A percentile compares a stretch with the other conserved stretches of the same genome.
These are phyloP conservation scores for Trissoscelio sp. DNA, from an alignment of 2,888 invertebrate genomes.

Conservation along the genomic window DNA sequence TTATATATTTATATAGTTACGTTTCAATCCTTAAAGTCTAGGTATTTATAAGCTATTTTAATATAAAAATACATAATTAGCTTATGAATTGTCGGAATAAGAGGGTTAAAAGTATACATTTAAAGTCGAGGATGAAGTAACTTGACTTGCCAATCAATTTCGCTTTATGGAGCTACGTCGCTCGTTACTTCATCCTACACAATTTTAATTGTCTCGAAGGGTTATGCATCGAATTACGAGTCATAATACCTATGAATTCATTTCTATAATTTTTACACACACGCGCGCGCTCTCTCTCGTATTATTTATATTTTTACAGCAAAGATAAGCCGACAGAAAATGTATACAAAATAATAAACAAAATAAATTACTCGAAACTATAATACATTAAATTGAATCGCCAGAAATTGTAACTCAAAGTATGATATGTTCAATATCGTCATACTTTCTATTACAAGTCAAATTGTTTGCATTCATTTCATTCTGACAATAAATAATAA, in stretches of 20 bases:
- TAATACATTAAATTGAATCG: no score
- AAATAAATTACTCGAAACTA: background rate
- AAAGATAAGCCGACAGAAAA: constrained; percentile 41
- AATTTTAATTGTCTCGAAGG: constrained; percentile 68
- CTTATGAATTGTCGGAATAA: constrained; percentile 82
- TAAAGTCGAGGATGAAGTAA: constrained; percentile 77
- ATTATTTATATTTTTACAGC: constrained; percentile 55
- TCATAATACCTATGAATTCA: constrained; percentile 68
- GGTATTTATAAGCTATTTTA: constrained; percentile 82
- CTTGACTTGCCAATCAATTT: constrained; percentile 17
- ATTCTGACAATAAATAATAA: background rate
- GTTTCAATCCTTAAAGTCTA: constrained; percentile 72
- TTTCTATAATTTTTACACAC: constrained; percentile 61
- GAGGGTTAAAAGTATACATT: constrained; percentile 82
- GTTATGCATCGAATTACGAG: constrained; percentile 72
- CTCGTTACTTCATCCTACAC: constrained; percentile 63
- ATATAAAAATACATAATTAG: constrained; percentile 84
- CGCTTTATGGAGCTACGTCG: background rate
- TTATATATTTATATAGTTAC: constrained; percentile 72
- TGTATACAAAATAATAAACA: background rate
- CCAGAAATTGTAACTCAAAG: constrained; percentile 3
- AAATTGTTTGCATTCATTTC: constrained; percentile 3
- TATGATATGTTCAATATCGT: constrained; percentile 44
- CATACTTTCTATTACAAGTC: constrained; percentile 6
- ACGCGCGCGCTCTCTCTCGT: constrained; percentile 16